These are phyloP conservation scores for Xestia sexstrigata DNA, from an alignment of 2,888 invertebrate species.

Conservation along the genomic window DNA sequence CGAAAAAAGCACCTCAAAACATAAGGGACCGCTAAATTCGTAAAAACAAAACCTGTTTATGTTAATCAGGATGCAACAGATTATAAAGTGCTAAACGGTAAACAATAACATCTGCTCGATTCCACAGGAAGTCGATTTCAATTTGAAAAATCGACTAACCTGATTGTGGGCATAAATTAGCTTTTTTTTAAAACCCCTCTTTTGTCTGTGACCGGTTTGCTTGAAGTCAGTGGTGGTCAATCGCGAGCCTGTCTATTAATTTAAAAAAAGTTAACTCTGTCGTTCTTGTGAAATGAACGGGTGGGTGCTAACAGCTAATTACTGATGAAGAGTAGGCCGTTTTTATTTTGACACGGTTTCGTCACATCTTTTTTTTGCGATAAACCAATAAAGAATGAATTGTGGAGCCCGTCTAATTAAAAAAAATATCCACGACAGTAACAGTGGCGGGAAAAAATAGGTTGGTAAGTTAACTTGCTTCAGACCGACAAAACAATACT, in stretches of 20 bases:
- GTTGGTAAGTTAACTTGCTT: background rate
- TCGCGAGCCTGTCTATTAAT: constrained; percentile 15
- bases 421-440: background rate
- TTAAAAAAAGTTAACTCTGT: constrained; percentile 3
- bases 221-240: constrained; percentile 13
- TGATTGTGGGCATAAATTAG: constrained; percentile 41
- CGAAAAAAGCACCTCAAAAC: constrained; percentile 11
- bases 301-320: background rate
- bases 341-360: background rate
- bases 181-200: constrained; percentile 15
- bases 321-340: background rate
- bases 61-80: constrained; percentile 55
- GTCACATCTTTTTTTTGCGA: background rate
- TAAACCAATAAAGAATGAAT: background rate
- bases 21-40: constrained; percentile 25
- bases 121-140: constrained; percentile 51
- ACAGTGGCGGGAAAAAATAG: background rate
- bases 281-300: background rate
- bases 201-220: constrained; percentile 39
- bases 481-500: background rate
- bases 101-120: constrained; percentile 62
- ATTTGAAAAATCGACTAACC: constrained; percentile 60
- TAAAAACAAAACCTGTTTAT: constrained; percentile 37
- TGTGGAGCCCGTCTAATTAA: background rate
- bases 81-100: constrained; percentile 56